Conservation (phyloP, 2,888 invertebrate species). For the Epistrophe grossulariae region DNA sequence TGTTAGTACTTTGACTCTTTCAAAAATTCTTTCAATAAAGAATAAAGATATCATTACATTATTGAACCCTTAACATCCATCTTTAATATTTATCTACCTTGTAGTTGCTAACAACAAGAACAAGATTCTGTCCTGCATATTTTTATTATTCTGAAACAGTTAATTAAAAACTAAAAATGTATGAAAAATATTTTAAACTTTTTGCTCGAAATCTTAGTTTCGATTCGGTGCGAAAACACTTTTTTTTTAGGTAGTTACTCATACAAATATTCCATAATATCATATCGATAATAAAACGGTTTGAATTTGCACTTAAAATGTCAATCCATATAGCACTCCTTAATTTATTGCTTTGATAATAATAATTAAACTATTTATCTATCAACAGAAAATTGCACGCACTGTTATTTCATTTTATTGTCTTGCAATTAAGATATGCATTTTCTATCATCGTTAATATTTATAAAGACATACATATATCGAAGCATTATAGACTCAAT, state of each 20-base stretch:
- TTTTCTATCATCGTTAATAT: conserved; percentile 60
- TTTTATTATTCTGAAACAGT: no score
- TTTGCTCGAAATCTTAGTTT: no score
- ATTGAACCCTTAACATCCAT: no score
- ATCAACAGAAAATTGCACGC: conserved; percentile 33
- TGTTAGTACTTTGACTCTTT: no score
- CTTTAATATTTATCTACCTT: no score
- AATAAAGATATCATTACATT: no score
- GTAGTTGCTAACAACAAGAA: no score
- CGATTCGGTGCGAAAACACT: no score
- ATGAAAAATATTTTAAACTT: background rate
- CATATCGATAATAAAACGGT: background rate
- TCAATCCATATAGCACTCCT: conserved; percentile 23
- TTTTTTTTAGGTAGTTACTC: no score
- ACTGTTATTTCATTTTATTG: conserved; percentile 52
- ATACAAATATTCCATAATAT: background rate
- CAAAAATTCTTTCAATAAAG: no score
- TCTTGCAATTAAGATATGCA: conserved; percentile 61
- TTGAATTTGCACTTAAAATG: conserved; percentile 21
- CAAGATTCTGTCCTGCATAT: no score
- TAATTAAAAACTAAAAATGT: no score
- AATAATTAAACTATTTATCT: conserved; percentile 32
- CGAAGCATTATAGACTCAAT: conserved; percentile 53
- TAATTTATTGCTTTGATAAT: conserved; percentile 35
- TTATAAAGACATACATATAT: conserved; percentile 52